A percentile compares a stretch with the other conserved stretches of the same genome.
phyloP scores from a whole-genome alignment of 1,140 invertebrate genomes.

The Parasteatoda tepidariorum region DNA sequence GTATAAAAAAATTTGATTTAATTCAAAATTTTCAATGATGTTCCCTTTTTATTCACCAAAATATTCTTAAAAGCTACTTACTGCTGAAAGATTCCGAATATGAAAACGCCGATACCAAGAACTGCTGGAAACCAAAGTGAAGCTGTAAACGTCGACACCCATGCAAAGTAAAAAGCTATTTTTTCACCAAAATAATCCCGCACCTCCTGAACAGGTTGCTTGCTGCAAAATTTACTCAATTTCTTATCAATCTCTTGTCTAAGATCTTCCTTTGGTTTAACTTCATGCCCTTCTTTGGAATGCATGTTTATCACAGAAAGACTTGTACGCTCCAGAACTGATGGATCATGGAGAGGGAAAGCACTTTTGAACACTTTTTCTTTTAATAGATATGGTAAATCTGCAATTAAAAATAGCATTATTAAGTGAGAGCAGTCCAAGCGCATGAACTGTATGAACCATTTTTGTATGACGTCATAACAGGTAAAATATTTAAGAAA shows the following conservation, averaged over 20 bases:
- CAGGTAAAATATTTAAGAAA: no score
- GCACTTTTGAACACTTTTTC: conserved; percentile 67
- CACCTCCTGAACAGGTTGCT: conserved; percentile 29
- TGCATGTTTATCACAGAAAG: not conserved
- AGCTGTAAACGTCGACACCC: conserved; percentile 67
- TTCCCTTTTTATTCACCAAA: no score
- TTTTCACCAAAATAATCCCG: conserved; percentile 71
- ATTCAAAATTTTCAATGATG: no score
- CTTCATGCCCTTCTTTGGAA: not conserved
- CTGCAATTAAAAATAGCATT: conserved; percentile 61
- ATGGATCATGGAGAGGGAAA: conserved; percentile 68
- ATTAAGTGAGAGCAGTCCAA: no score
- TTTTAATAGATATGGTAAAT: conserved; percentile 68
- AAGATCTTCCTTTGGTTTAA: not conserved
- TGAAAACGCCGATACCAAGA: conserved; percentile 68
- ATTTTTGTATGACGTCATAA: no score
- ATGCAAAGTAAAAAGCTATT: conserved; percentile 71
- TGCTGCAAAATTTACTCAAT: conserved; percentile 2
- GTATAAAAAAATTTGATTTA: no score
- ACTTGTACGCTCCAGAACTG: conserved; percentile 56
- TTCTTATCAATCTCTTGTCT: not conserved
- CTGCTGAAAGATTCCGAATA: conserved; percentile 65
- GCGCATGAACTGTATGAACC: no score
- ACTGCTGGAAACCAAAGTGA: conserved; percentile 69
- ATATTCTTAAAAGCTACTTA: no score